Percentiles rank a stretch among this genome's conserved stretches.
Evolutionary conservation across 2,797 vertebrate genomes (phyloP).

Genomic region (Myiotriccus ornatus): DNA sequence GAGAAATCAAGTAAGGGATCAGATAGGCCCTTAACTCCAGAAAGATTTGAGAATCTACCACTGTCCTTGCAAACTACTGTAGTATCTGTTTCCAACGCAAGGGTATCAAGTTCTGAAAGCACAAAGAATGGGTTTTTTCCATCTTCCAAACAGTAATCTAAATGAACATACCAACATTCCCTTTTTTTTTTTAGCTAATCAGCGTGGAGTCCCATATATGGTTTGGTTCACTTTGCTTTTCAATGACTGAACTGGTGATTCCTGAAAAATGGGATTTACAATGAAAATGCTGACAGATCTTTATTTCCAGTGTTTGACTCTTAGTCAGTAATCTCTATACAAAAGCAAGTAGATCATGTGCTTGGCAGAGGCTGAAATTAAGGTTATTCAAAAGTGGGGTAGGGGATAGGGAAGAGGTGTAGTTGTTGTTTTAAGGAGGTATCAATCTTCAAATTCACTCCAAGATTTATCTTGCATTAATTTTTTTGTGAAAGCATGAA

Average conservation of each 20-base stretch:
- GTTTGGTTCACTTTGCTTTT: background rate
- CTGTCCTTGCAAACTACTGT: background rate
- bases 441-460: background rate
- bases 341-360: slow-evolving; percentile 28
- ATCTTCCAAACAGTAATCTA: background rate
- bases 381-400: background rate
- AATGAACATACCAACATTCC: background rate
- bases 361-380: background rate
- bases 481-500: background rate
- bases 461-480: background rate
- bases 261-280: slow-evolving; percentile 31
- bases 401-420: background rate
- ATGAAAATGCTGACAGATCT: slow-evolving; percentile 36
- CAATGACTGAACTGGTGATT: background rate
- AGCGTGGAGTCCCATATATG: background rate
- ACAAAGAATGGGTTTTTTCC: background rate
- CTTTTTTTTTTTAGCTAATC: background rate
- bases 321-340: slow-evolving; percentile 3
- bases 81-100: background rate
- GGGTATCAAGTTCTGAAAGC: background rate
- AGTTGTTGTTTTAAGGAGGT: background rate
- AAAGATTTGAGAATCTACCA: background rate
- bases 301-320: background rate
- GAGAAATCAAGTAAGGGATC: background rate
- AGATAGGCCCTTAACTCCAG: background rate